Evolutionary conservation across 1,140 invertebrate genomes (phyloP).

Genomic region (Gerris buenoi): DNA sequence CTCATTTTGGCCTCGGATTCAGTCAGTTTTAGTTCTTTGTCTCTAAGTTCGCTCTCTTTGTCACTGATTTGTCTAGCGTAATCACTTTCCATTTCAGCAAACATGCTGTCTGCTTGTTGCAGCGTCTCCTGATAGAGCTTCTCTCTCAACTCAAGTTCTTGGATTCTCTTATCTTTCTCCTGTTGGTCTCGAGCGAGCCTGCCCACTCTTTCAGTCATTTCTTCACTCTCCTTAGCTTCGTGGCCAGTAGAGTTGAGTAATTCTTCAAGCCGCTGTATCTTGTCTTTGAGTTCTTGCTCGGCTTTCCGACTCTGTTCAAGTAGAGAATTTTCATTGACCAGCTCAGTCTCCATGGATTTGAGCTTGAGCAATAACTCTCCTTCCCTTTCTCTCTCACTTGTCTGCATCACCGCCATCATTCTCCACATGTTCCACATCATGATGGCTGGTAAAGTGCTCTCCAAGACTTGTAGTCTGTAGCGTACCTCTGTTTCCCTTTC

Average conservation of each 20-base stretch:
- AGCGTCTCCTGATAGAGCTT: conserved; percentile 53
- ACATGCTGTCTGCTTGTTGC: conserved; percentile 54
- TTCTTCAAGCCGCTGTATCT: conserved; percentile 10
- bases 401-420: conserved; percentile 15
- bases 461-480: conserved; percentile 41
- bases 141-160: conserved; percentile 32
- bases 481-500: conserved; percentile 40
- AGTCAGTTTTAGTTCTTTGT: conserved; percentile 13
- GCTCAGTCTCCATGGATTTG: conserved; percentile 32
- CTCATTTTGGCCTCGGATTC: conserved; percentile 11
- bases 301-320: conserved; percentile 11
- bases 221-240: conserved; percentile 5
- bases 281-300: conserved; percentile 11
- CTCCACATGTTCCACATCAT: conserved; percentile 42
- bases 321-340: conserved; percentile 12
- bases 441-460: conserved; percentile 45
- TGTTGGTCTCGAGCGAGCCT: conserved; percentile 18
- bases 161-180: conserved; percentile 23
- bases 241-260: neutral
- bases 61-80: conserved; percentile 36
- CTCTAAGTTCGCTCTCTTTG: conserved; percentile 22
- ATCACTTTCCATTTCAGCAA: conserved; percentile 48
- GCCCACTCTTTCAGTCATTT: conserved; percentile 13
- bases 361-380: conserved; percentile 13
- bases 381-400: conserved; percentile 1